Evolutionary conservation across 2,888 invertebrate species (phyloP).

Genomic region (Tenthredo notha): DNA sequence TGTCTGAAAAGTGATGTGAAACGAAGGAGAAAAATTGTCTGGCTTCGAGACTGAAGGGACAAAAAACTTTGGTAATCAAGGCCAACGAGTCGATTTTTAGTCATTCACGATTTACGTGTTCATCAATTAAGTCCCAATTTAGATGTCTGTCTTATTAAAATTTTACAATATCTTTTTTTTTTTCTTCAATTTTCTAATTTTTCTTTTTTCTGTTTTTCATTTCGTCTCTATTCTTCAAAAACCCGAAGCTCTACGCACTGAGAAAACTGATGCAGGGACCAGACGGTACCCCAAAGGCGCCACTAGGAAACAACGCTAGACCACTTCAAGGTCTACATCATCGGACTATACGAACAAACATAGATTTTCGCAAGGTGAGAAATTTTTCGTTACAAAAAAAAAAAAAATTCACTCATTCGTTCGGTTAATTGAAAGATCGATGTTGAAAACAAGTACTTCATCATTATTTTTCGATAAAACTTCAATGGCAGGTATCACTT

Average conservation of each 20-base stretch:
- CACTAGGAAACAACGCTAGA: constrained; percentile 95
- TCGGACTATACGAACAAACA: constrained; percentile 97
- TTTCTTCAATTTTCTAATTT: too few relatives aligned
- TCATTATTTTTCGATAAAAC: too few relatives aligned
- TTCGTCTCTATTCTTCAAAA: neutral
- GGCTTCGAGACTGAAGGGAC: neutral
- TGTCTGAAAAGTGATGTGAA: neutral
- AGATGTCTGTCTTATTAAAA: neutral
- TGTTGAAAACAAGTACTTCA: too few relatives aligned
- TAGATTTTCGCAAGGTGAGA: constrained; percentile 90
- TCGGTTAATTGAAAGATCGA: too few relatives aligned
- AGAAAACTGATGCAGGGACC: constrained; percentile 95
- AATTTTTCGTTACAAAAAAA: too few relatives aligned
- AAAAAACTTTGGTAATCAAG: neutral
- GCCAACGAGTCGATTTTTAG: neutral
- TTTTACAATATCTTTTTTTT: neutral
- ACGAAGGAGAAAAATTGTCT: neutral
- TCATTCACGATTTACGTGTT: neutral
- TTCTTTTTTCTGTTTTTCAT: neutral
- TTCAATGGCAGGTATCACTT: too few relatives aligned
- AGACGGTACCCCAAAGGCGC: constrained; percentile 91
- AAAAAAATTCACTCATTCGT: too few relatives aligned
- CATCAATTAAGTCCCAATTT: too few relatives aligned
- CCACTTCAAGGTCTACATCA: constrained; percentile 96
- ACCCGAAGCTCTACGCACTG: constrained; percentile 88